These are phyloP conservation scores for Steinernema hermaphroditum DNA, from an alignment of 2,888 invertebrate genomes.

Conservation along the genomic window DNA sequence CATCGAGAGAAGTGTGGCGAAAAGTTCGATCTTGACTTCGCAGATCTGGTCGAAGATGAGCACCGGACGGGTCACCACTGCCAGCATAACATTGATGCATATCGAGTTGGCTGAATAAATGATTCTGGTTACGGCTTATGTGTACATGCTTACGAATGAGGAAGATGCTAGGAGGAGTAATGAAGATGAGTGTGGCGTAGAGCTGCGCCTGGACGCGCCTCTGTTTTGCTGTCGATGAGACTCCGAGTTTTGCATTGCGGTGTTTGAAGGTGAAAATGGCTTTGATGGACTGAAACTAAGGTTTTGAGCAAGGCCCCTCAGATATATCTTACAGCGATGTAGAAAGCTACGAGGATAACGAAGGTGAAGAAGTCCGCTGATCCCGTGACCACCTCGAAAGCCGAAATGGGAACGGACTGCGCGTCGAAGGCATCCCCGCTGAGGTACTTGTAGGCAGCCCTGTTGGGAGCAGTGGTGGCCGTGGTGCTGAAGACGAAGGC, in stretches of 20 bases:
- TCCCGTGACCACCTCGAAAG: background rate
- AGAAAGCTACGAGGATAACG: background rate
- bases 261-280: background rate
- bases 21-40: background rate
- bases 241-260: background rate
- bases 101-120: background rate
- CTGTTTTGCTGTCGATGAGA: background rate
- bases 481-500: background rate
- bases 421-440: background rate
- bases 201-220: background rate
- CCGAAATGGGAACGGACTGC: background rate
- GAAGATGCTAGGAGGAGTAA: background rate
- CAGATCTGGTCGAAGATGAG: background rate
- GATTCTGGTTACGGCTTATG: background rate
- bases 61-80: background rate
- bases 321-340: background rate
- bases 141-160: background rate
- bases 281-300: background rate
- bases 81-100: background rate
- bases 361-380: background rate
- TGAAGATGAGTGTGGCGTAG: background rate
- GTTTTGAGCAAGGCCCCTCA: background rate
- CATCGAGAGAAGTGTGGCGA: background rate
- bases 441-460: background rate
- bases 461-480: background rate